These are phyloP conservation scores for Parnassius smintheus DNA, from an alignment of 2,888 invertebrate species.

Conservation along the genomic window DNA sequence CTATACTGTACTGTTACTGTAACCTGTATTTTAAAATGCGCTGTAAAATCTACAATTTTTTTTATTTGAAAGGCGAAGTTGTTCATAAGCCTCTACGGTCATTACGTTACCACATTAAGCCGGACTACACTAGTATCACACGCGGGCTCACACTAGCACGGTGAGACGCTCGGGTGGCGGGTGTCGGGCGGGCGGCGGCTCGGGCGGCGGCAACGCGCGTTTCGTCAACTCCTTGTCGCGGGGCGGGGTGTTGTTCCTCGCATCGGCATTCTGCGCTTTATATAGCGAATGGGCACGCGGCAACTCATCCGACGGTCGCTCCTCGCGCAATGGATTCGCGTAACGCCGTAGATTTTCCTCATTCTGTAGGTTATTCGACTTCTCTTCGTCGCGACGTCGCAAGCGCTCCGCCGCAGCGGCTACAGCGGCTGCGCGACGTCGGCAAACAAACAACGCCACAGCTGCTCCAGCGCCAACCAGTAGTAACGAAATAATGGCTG, in stretches of 20 bases:
- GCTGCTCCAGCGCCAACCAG: slow-evolving; percentile 51
- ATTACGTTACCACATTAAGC: slow-evolving; percentile 22
- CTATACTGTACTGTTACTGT: too few species aligned
- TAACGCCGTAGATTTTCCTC: slow-evolving; percentile 93
- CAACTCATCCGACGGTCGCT: slow-evolving; percentile 76
- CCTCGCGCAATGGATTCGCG: slow-evolving; percentile 88
- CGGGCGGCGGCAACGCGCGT: slow-evolving; percentile 80
- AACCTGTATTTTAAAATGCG: too few species aligned
- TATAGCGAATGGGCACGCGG: slow-evolving; percentile 85
- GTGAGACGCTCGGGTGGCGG: slow-evolving; percentile 68
- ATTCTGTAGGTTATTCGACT: slow-evolving; percentile 94
- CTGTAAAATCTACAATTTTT: too few species aligned
- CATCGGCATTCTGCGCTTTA: slow-evolving; percentile 92
- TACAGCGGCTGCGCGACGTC: slow-evolving; percentile 47
- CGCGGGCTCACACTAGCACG: slow-evolving; percentile 60
- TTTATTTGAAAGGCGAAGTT: too few species aligned
- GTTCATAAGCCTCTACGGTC: neutral
- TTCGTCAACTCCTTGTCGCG: slow-evolving; percentile 89
- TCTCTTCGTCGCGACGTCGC: slow-evolving; percentile 89
- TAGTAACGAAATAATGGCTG: slow-evolving; percentile 37
- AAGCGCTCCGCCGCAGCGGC: slow-evolving; percentile 81
- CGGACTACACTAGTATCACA: slow-evolving; percentile 50
- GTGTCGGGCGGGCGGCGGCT: slow-evolving; percentile 55
- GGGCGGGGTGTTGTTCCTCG: slow-evolving; percentile 88
- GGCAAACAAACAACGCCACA: slow-evolving; percentile 42